Evolutionary conservation across 2,113 vertebrate species (phyloP).

Genomic region (Corythoichthys haematopterus): DNA sequence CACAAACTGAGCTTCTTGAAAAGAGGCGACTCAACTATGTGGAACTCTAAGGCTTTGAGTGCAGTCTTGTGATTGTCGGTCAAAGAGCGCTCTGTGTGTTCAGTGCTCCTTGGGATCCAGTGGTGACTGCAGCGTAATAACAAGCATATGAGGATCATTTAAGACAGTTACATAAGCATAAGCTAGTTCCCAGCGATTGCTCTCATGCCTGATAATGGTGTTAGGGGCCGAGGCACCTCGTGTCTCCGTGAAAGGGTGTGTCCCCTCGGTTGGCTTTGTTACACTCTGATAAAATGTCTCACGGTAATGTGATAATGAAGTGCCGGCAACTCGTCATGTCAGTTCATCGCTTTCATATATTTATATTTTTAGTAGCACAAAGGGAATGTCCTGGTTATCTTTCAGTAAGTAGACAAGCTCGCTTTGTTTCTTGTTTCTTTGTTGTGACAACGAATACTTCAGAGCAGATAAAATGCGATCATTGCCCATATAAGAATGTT

Average conservation of each 20-base stretch:
- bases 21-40: slow-evolving; percentile 15
- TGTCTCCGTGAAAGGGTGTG: slow-evolving; percentile 35
- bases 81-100: slow-evolving; percentile 38
- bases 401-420: not conserved
- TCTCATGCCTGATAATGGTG: slow-evolving; percentile 28
- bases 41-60: slow-evolving; percentile 11
- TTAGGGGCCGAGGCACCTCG: slow-evolving; percentile 24
- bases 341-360: not conserved
- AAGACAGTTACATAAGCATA: slow-evolving; percentile 55
- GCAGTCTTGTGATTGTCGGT: slow-evolving; percentile 48
- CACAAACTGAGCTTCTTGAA: slow-evolving; percentile 2
- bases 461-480: not conserved
- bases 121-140: slow-evolving; percentile 46
- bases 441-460: not conserved
- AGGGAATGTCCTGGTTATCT: not conserved
- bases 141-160: slow-evolving; percentile 56
- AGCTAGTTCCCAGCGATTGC: slow-evolving; percentile 27
- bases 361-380: not conserved
- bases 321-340: slow-evolving; percentile 15
- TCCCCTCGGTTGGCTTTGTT: slow-evolving; percentile 10
- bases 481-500: not conserved
- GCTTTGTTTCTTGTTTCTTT: not conserved
- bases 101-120: slow-evolving; percentile 29
- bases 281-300: slow-evolving; percentile 32
- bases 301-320: slow-evolving; percentile 32